Conservation (phyloP, 2,113 vertebrate genomes). For the Pseudorasbora parva region DNA sequence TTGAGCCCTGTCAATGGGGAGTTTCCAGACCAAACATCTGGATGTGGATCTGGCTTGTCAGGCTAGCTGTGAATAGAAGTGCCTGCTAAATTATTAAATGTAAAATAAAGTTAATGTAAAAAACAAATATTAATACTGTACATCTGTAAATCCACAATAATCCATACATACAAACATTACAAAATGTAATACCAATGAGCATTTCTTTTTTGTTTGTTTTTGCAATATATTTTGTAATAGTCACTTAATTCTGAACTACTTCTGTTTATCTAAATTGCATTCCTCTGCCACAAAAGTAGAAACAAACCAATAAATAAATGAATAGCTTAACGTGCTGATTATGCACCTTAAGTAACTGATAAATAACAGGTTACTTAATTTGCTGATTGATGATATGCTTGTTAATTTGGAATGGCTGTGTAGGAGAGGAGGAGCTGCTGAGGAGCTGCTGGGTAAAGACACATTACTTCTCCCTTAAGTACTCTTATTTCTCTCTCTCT, state of each 20-base stretch:
- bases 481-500: not conserved
- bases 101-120: not conserved
- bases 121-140: not conserved
- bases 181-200: not conserved
- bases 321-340: not conserved
- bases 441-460: not conserved
- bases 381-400: constrained; percentile 26
- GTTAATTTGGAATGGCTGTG: not conserved
- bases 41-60: too few species aligned
- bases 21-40: too few species aligned
- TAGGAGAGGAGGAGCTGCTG: not conserved
- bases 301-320: not conserved
- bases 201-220: not conserved
- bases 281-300: not conserved
- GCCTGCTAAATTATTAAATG: not conserved
- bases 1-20: too few species aligned
- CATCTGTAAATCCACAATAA: not conserved
- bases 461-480: constrained; percentile 20
- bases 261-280: not conserved
- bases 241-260: not conserved
- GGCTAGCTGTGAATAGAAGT: not conserved
- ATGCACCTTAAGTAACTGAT: constrained; percentile 10
- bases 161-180: too few species aligned
- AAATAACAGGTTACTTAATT: constrained; percentile 6
- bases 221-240: not conserved